Base-by-base conservation (phyloP, 2,797 vertebrate species). In the Mormyrus proboscirostris region DNA sequence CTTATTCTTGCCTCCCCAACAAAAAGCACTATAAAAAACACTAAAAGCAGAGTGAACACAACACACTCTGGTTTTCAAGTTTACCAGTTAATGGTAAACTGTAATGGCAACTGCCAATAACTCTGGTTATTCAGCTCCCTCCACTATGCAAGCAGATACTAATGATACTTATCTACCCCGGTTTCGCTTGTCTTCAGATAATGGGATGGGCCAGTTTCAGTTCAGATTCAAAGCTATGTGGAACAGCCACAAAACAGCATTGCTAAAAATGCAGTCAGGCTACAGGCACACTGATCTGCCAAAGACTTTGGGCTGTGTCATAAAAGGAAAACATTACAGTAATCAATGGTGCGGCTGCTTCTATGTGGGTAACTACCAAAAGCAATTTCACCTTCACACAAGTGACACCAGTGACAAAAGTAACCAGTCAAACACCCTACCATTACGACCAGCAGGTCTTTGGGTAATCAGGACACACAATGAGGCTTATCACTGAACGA, bases 171-270 rank as follows among this genome's bases (percentile, higher is more conserved):
- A 83, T 51, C 6, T 38, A 69, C 79, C 91, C 53, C 92, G 90
- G 92, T 92, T 93, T 93, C 91, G 89, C 86, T 51, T 88, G 10
- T 87, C 88, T 92, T 89, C 90, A 89, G 50, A 4, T 10, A 88
- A 92, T 94, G 92, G n/a, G 10, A 92, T 33, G 49, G 25, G 53
- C 73, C n/a, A 82, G 95, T 95, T 94, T 95, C 94, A 93, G 69
- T 93, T 88, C 55, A 94, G 89, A 95, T 94, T 93, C 94, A 93
- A 92, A 83, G 14, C n/a, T 86, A 89, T 0, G n/a, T 12, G 7
- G 3, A 73, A 53, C 7, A 22, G 44, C 47, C 88, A 4, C 9
- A 85, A 29, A 84, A 38, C 14, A 29, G 44, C 2, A 62, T 86
- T 1, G 86, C 89, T 44, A 33, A 44, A 65, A 29, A 73, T 88